These are phyloP conservation scores for Myotis pilosus DNA, from an alignment of 2,797 vertebrate genomes.

Conservation along the genomic window DNA sequence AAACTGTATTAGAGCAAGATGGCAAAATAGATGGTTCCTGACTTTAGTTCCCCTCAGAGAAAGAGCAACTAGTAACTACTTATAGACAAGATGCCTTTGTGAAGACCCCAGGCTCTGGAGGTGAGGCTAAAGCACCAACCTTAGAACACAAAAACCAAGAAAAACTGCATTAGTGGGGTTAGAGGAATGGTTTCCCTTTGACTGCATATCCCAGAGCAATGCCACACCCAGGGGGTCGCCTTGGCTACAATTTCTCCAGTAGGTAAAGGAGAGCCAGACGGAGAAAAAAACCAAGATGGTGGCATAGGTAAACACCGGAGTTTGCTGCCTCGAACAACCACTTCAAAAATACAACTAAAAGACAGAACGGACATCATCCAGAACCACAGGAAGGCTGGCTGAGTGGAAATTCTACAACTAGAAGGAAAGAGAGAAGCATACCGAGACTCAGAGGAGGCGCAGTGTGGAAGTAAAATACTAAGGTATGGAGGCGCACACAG, in stretches of 20 bases:
- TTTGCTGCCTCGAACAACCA: too few species aligned
- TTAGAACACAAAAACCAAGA: neutral
- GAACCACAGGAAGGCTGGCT: too few species aligned
- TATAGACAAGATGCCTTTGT: neutral
- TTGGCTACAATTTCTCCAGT: neutral
- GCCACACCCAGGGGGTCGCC: too few species aligned
- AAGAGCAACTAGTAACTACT: neutral
- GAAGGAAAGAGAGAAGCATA: too few species aligned
- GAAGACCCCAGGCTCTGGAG: neutral
- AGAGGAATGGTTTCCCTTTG: neutral
- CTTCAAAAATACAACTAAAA: too few species aligned
- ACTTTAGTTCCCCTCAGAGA: neutral
- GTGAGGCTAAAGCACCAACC: neutral
- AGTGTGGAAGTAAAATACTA: too few species aligned
- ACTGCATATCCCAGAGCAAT: accelerated
- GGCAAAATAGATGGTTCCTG: neutral
- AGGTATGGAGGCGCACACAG: too few species aligned
- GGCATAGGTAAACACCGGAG: too few species aligned
- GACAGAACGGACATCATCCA: too few species aligned
- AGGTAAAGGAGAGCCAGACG: neutral
- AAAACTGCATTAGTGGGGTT: neutral
- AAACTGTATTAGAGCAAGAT: neutral
- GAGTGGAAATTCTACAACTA: too few species aligned
- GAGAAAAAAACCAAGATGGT: too few species aligned
- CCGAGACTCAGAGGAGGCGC: too few species aligned